These are phyloP conservation scores for Trogon surrucura DNA, from an alignment of 2,113 vertebrate genomes.

Conservation along the genomic window DNA sequence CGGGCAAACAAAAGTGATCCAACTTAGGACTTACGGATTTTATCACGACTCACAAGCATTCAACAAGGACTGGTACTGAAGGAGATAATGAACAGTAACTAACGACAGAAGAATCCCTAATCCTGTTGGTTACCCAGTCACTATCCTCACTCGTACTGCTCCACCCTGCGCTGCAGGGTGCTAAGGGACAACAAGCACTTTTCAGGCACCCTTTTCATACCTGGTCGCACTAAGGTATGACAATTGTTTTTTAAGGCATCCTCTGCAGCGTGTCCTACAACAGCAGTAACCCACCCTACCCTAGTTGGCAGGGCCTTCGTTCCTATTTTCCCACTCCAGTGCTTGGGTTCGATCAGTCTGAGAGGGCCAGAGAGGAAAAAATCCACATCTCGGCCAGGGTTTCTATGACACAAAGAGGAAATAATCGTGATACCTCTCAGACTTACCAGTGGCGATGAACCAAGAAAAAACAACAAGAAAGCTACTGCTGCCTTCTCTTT, in stretches of 20 bases:
- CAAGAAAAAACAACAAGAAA: background rate
- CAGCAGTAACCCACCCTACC: slow-evolving; percentile 22
- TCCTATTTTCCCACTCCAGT: background rate
- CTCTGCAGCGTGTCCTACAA: slow-evolving; percentile 8
- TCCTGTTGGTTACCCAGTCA: background rate
- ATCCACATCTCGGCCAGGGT: background rate
- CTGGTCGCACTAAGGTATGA: background rate
- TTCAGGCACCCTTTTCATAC: background rate
- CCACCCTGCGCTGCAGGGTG: background rate
- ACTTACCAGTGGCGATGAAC: background rate
- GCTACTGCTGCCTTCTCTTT: background rate
- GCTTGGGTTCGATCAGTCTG: background rate
- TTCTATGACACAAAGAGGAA: slow-evolving; percentile 7
- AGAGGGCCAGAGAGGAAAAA: slow-evolving; percentile 5
- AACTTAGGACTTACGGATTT: fast-evolving
- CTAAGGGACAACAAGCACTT: background rate
- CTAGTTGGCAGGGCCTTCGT: background rate
- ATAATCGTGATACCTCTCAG: background rate
- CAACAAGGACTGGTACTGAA: background rate
- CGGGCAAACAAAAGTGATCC: background rate
- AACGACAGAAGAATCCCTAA: background rate
- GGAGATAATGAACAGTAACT: background rate
- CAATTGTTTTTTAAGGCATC: slow-evolving; percentile 29
- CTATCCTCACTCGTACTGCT: background rate
- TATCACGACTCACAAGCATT: background rate